Conservation (phyloP, 2,797 vertebrate species). For the Rhinoraja longicauda region DNA sequence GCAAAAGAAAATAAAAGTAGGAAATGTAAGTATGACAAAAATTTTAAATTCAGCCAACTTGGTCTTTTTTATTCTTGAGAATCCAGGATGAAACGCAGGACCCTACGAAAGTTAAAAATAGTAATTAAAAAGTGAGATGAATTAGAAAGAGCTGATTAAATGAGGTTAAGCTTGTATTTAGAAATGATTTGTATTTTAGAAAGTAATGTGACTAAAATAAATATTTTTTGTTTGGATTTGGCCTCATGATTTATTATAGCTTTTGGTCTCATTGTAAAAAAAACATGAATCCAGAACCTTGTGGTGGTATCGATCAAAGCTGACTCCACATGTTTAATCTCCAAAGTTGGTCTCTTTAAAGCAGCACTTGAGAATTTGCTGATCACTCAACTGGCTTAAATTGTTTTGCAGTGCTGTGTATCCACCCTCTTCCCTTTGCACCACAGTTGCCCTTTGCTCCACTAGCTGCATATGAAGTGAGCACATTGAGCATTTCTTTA, state of each 20-base stretch:
- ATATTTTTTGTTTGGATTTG: background rate
- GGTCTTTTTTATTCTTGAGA: background rate
- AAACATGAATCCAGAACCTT: too few relatives aligned
- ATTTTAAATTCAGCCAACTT: background rate
- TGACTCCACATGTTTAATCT: too few relatives aligned
- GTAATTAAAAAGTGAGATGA: background rate
- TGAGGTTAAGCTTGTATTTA: background rate
- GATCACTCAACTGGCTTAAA: too few relatives aligned
- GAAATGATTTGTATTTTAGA: background rate
- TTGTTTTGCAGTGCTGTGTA: too few relatives aligned
- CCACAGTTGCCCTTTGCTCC: too few relatives aligned
- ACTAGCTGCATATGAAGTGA: background rate
- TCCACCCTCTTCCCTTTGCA: too few relatives aligned
- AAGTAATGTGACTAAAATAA: background rate
- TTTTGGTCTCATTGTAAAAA: too few relatives aligned
- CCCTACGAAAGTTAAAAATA: background rate
- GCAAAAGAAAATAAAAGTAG: constrained; percentile 71
- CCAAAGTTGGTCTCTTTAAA: too few relatives aligned
- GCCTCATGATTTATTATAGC: background rate
- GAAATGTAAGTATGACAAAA: constrained; percentile 69
- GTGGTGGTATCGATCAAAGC: too few relatives aligned
- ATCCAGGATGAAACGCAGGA: constrained; percentile 3
- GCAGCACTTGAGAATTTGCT: too few relatives aligned
- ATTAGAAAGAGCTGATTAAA: background rate
- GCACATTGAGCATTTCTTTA: background rate